Conservation (phyloP, 2,888 invertebrate genomes). For the Monopis laevigella region DNA sequence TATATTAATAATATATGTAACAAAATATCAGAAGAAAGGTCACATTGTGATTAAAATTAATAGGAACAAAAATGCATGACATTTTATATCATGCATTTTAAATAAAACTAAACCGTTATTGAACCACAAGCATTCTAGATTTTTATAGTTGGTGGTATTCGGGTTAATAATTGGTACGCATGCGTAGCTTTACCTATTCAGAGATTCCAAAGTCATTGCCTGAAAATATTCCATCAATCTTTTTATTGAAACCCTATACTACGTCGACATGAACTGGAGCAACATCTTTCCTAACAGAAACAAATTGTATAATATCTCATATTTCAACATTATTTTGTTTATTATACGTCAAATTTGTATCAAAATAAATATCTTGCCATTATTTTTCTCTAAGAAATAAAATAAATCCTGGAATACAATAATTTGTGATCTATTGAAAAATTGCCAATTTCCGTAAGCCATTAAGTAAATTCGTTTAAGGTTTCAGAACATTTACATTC, state of each 20-base stretch:
- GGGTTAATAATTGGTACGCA: constrained; percentile 11
- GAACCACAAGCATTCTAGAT: too few relatives aligned
- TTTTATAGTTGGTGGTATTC: too few relatives aligned
- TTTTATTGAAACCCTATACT: constrained; percentile 1
- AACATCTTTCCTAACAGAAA: background rate
- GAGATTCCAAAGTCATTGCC: constrained; percentile 7
- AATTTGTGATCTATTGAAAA: background rate
- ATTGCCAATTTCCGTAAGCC: background rate
- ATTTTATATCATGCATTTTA: too few relatives aligned
- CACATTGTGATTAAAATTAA: too few relatives aligned
- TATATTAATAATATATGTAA: too few relatives aligned
- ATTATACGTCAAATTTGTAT: too few relatives aligned
- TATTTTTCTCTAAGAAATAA: background rate
- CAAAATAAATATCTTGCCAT: too few relatives aligned
- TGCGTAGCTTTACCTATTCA: background rate
- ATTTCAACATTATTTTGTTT: too few relatives aligned
- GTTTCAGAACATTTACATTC: background rate
- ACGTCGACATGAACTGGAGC: background rate
- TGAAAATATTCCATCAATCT: constrained; percentile 11
- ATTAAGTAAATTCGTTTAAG: background rate
- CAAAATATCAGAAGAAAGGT: too few relatives aligned
- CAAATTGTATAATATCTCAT: too few relatives aligned
- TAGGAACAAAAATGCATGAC: too few relatives aligned
- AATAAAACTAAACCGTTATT: too few relatives aligned
- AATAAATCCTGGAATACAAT: background rate